Evolutionary conservation across 2,888 invertebrate genomes (phyloP), one percentile per base, ranked within the genome.

Genomic region (Drosophila setosimentum): DNA sequence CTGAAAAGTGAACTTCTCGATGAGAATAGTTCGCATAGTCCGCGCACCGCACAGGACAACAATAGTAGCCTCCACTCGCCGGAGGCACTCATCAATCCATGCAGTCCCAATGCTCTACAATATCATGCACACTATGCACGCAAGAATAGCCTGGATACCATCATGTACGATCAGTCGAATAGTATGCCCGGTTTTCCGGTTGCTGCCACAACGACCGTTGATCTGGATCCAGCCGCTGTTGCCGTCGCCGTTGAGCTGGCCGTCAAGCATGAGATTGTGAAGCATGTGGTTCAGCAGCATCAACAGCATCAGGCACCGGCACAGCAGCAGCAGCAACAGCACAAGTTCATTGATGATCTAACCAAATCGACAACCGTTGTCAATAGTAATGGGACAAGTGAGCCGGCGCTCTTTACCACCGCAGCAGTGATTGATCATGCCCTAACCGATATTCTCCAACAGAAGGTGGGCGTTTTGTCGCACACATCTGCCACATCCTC

Each of bases 1-100:
- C 93, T 96, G 53, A 96, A 96, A 92, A 95, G 95, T 54, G 95
- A 96, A 93, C 93, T 96, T 54, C 92, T 95, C 45, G 97, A 97
- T 91, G 97, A 97, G 74, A 95, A 94, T 82, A 95, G 94, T 80
- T 96, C 96, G 88, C 96, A 96, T 92, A 91, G 90, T 68, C 91
- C 93, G 5, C 62, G 91, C 8, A 87, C 84, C 4, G 87, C 82
- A 2, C 91, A 92, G 0, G 68, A 55, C 13, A 37, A 27, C 5
- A 10, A 10, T 18, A 16, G 32, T 5, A 32, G 10, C 50, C 80
- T 91, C 30, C 91, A 90, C 51, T 87, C 91, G 2, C 83, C 94
- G 13, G 91, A 89, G 45, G 53, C 85, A 3, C 85, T 94, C 2
- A 73, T 94, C 4, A 73, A 73, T 30, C 84, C 92, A 2, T 87